Conservation (phyloP, 2,888 invertebrate species). For the Galeopsomyia nigrocyanea region DNA sequence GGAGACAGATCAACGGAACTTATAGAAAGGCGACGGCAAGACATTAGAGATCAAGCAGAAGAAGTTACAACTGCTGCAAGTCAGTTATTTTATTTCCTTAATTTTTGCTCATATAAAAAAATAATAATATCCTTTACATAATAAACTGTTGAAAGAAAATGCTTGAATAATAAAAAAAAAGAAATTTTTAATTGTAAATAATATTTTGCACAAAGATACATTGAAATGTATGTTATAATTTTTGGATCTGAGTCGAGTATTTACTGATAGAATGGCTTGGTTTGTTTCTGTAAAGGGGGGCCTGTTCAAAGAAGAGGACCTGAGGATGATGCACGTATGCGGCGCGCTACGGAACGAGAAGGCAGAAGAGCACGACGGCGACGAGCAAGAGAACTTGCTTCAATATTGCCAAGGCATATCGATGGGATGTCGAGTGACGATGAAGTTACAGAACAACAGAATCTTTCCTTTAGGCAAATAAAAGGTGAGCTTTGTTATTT, state of each 20-base stretch:
- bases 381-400: constrained; percentile 80
- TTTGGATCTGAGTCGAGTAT: neutral
- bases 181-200: too few species aligned
- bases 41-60: constrained; percentile 94
- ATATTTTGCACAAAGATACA: too few species aligned
- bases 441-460: constrained; percentile 89
- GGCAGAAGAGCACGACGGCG: constrained; percentile 90
- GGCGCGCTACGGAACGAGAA: constrained; percentile 91
- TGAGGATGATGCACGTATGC: constrained; percentile 79
- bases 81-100: constrained; percentile 64
- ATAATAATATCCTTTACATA: too few species aligned
- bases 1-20: constrained; percentile 82
- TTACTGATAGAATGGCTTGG: neutral
- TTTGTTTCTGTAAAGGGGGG: constrained; percentile 54
- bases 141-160: too few species aligned
- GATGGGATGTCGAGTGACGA: constrained; percentile 98
- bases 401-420: constrained; percentile 75
- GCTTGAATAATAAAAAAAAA: too few species aligned
- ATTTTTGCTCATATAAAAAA: constrained; percentile 33
- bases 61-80: constrained; percentile 83
- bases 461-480: constrained; percentile 75
- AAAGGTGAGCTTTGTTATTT: constrained; percentile 63
- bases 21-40: constrained; percentile 87
- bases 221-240: neutral
- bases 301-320: constrained; percentile 67